Evolutionary conservation across 2,113 vertebrate species (phyloP), one percentile per base, ranked within the genome.

Genomic region (Nerophis lumbriciformis): DNA sequence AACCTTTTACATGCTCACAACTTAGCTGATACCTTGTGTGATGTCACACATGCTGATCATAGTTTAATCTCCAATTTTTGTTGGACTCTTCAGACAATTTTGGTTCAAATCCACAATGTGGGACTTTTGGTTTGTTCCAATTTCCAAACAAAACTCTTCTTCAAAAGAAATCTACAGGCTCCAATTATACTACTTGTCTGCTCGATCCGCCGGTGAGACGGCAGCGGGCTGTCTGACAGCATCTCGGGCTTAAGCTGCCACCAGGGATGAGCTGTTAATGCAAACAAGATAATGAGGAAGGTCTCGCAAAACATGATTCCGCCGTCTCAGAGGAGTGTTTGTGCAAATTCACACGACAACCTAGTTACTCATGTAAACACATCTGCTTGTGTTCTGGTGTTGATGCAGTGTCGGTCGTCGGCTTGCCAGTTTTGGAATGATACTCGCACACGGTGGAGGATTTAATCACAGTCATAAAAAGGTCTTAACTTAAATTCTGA

Each of bases 221-320:
- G 63, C 77, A 61, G 66, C 71, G 57, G 56, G 51, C 77, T 72
- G 71, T 67, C 74, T 75, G 78, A 80, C 81, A 81, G 75, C 78
- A 59, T 69, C 63, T 68, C 76, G 60, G 5, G 47, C 66, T 80
- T 85, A 73, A 80, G 70, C 65, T 79, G 75, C 79, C 86, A 71
- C 81, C 73, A 72, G 85, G 75, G 83, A 86, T 58, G 55, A 49
- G 54, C 74, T 67, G 74, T 81, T 82, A 82, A 87, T 80, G 78
- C 72, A 85, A 84, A 86, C 79, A 86, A 81, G 79, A 79, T 87
- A 81, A 85, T 82, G 84, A 81, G 68, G 65, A 81, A 54, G 68
- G 64, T 73, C 77, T 76, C 37, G 69, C 75, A 70, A 76, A 81
- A 15, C 81, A 77, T 61, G 71, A 83, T 76, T 68, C 68, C 63